Percentiles rank a stretch among this genome's conserved stretches.
These are phyloP conservation scores for Notocelia uddmanniana DNA, from an alignment of 2,888 invertebrate species.

Conservation along the genomic window DNA sequence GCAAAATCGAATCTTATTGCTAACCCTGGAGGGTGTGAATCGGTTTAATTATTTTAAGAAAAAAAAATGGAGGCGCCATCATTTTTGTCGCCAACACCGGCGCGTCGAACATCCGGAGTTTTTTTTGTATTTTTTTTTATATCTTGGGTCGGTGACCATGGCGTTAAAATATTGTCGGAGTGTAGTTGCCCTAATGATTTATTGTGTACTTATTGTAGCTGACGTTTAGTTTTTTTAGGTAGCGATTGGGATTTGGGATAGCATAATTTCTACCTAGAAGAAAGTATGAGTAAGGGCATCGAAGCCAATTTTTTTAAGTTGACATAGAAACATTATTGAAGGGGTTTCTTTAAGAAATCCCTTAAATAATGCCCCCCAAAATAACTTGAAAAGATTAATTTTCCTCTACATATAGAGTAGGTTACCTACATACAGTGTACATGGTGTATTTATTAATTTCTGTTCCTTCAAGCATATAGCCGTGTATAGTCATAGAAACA, in stretches of 20 bases:
- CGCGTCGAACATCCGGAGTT: constrained; percentile 79
- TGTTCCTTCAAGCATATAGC: no score
- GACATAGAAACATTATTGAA: no score
- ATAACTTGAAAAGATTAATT: neutral
- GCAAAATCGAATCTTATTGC: constrained; percentile 37
- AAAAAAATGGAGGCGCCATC: constrained; percentile 75
- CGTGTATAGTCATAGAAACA: no score
- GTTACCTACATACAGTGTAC: no score
- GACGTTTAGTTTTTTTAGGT: constrained; percentile 58
- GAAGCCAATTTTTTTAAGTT: neutral
- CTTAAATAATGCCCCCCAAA: neutral
- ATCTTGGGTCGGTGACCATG: constrained; percentile 69
- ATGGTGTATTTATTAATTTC: no score
- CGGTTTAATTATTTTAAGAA: constrained; percentile 47
- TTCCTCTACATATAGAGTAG: no score
- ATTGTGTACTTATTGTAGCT: constrained; percentile 58
- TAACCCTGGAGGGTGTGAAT: constrained; percentile 19
- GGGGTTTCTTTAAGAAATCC: no score
- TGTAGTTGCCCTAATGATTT: constrained; percentile 71
- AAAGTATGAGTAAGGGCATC: constrained; percentile 7
- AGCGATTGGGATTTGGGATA: constrained; percentile 49
- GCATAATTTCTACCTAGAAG: constrained; percentile 19
- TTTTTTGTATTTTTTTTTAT: constrained; percentile 54
- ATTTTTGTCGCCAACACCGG: constrained; percentile 76
- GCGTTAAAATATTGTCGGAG: constrained; percentile 67